Evolutionary conservation across 1,140 invertebrate species (phyloP).

Genomic region (Brachionus manjavacas): DNA sequence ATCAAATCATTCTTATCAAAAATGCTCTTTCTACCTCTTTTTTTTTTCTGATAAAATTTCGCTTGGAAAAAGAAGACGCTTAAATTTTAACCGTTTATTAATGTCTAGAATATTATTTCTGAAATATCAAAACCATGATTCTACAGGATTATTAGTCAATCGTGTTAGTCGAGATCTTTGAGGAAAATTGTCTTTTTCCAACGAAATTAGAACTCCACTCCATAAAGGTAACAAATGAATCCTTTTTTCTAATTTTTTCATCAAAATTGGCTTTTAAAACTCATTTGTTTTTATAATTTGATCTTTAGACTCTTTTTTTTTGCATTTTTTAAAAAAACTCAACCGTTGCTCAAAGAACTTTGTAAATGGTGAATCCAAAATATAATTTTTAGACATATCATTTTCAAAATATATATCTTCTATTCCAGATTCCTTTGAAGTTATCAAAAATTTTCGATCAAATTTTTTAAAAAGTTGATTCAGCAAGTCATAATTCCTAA

Average conservation of each 20-base stretch:
- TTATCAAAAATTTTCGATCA: too few relatives aligned
- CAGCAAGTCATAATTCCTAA: too few relatives aligned
- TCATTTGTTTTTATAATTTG: too few relatives aligned
- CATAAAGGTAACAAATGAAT: not conserved
- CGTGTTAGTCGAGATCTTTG: not conserved
- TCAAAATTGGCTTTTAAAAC: too few relatives aligned
- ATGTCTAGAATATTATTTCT: constrained; percentile 6
- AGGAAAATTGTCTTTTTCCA: not conserved
- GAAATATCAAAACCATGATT: not conserved
- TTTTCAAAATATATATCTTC: too few relatives aligned
- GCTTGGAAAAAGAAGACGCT: too few relatives aligned
- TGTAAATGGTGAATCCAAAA: too few relatives aligned
- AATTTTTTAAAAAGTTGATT: not conserved
- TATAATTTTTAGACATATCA: too few relatives aligned
- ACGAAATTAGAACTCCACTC: not conserved
- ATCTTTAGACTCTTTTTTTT: too few relatives aligned
- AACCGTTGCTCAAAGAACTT: too few relatives aligned
- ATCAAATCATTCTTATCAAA: not conserved
- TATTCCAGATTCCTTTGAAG: not conserved
- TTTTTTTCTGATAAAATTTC: not conserved
- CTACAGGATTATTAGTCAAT: constrained; percentile 9
- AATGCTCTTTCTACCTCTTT: not conserved
- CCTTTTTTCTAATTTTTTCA: too few relatives aligned
- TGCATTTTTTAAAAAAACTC: too few relatives aligned
- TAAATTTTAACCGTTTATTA: not conserved